Base-by-base conservation (phyloP, 2,113 vertebrate genomes). In the Aegithalos caudatus region DNA sequence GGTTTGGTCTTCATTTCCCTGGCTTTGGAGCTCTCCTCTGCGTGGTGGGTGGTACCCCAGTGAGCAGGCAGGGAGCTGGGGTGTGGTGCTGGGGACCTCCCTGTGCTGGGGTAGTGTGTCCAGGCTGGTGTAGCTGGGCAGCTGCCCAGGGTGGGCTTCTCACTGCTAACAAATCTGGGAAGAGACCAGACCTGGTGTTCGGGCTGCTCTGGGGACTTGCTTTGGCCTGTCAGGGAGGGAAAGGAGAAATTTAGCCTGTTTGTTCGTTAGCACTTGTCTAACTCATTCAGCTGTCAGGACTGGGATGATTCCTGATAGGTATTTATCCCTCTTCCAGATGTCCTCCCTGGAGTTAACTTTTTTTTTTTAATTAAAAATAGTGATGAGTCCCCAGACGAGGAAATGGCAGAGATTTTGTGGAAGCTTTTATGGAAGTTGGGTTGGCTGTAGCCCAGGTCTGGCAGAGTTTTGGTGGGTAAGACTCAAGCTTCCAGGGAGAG, bases 101-200 rank as follows among this genome's bases (percentile, higher is more conserved):
- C 35, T 33, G 23, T 83, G 71, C 27, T 40, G 17, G 29, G 29
- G 15, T 50, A 71, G 44, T 0, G 1, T 22, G 14, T 47, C 21
- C 37, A 33, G 82, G 25, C 60, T 80, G 64, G 17, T n/a, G 31
- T 35, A 33, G 29, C 51, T 74, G 78, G 67, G 33, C 31, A 33
- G 10, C 82, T 79, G 56, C 42, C 15, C 1, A 4, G 7, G 5
- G 20, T 70, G 64, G 56, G 50, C 64, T 81, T 65, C 58, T 77
- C 3, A 0, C n/a, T 84, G 0, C 60, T 78, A 4, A 27, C 11
- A 11, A 7, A 74, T 13, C 27, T 78, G 33, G 64, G 38, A 72
- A 40, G 25, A n/a, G 44, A 57, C 28, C 0, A 0, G 4, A 28
- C 28, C 31, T 72, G 57, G 44, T 1, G 0, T 53, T 71, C 1